A percentile compares a stretch with the other conserved stretches of the same genome.
phyloP scores from a whole-genome alignment of 2,888 invertebrate genomes.

The Acrocera orbiculus region DNA sequence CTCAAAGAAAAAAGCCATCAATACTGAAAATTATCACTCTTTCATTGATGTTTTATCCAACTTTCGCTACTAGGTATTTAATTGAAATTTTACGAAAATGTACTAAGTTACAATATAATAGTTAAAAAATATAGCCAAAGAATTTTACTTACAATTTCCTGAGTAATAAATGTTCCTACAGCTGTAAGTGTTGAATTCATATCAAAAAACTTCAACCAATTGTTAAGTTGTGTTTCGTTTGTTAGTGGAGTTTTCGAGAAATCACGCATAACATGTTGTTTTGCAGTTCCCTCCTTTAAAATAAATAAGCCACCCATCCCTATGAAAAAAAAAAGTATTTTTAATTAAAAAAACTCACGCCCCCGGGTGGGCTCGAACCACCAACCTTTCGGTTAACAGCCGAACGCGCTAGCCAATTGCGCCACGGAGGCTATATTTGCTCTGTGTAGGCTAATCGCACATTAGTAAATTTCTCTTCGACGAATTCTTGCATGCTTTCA shows the following conservation, averaged over 20 bases:
- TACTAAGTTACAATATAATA: no score
- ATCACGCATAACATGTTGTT: conserved; percentile 92
- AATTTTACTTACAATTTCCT: conserved; percentile 57
- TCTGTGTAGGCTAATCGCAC: no score
- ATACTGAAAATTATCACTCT: no score
- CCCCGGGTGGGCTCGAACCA: conserved; percentile 9
- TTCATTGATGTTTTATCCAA: no score
- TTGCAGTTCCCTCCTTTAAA: conserved; percentile 62
- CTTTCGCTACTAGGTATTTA: no score
- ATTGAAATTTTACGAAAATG: no score
- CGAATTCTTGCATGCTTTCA: no score
- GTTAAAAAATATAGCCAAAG: no score
- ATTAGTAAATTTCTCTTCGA: no score
- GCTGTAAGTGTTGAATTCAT: conserved; percentile 80
- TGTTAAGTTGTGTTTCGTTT: conserved; percentile 54
- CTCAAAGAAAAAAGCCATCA: no score
- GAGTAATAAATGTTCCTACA: conserved; percentile 71
- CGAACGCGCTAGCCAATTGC: conserved; percentile 7
- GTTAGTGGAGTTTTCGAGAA: conserved; percentile 61
- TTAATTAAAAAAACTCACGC: not conserved
- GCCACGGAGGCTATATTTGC: conserved; percentile 7
- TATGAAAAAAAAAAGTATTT: conserved; percentile 21
- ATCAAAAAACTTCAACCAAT: conserved; percentile 82
- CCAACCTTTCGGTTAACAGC: conserved; percentile 9
- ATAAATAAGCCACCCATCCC: conserved; percentile 83